Base-by-base conservation (phyloP, 2,888 invertebrate species). In the Podabrus alpinus region DNA sequence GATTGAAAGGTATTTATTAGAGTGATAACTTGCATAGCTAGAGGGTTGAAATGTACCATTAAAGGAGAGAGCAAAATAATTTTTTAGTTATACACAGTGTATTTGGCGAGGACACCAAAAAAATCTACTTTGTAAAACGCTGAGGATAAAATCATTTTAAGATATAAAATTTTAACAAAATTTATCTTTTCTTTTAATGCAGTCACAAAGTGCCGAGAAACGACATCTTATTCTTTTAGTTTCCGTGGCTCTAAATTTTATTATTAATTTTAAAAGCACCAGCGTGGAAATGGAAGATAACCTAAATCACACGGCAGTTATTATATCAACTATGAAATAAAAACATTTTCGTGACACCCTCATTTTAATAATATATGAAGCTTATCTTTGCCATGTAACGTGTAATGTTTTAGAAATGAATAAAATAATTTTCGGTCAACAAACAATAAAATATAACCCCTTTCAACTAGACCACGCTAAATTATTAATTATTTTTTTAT, bases 281-380 rank as follows among this genome's bases (percentile, higher is more conserved):
- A 80, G 81, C 77, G 79, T 82, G 82, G 81, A 82, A 81, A 80
- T 80, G 77, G 77, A 79, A 82, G 82, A 82, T 82, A 82, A 82
- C 76, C 73, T 73, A 76, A 76, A 76, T 76, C 73, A 73, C 76
- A 69, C 70, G 62, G 72, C 25, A 71, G 76, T 73, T 73, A 76
- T 76, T 76, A 76, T 76, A 76, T 73, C 73, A 73, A 73, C 71
- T 76, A 71, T 64, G 71, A 72, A 73, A 73, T 73, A 69, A 73
- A 73, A 73, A 73, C 72, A 73, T 64, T 69, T 69, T 69, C 64
- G 70, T 73, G 70, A 73, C 73, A 21, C 64, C 73, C 25, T 68
- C 61, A 19, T 59, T 73, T 70, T 69, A 72, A 72, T 72, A 66
- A 67, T 72, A 69, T 62, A 66, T 61, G 59, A 70, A 29, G 59